Evolutionary conservation across 2,113 vertebrate species (phyloP).

Genomic region (Dicaeum eximium): DNA sequence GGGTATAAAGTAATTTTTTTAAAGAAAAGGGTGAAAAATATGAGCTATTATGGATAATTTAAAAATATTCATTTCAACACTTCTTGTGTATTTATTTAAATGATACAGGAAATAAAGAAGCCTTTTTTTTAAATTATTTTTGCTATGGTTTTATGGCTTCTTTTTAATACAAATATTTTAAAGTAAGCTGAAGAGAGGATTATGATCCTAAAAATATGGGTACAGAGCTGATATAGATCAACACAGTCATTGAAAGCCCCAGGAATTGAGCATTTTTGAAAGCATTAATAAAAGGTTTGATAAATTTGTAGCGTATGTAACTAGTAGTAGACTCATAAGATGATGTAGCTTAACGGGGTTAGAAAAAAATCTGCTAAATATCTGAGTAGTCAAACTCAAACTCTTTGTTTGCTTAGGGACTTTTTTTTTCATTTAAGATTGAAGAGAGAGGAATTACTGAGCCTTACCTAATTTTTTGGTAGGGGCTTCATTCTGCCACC

Average conservation of each 20-base stretch:
- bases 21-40: neutral
- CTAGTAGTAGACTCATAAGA: neutral
- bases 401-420: neutral
- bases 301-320: neutral
- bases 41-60: neutral
- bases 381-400: neutral
- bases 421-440: neutral
- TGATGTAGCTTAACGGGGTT: neutral
- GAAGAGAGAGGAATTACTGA: neutral
- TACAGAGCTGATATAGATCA: neutral
- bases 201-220: accelerated
- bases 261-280: neutral
- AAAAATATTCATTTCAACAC: neutral
- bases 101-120: neutral
- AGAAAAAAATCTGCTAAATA: neutral
- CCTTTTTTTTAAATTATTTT: neutral
- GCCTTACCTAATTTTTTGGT: neutral
- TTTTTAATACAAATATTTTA: neutral
- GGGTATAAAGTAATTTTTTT: neutral
- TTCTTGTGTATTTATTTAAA: neutral
- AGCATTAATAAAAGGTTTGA: neutral
- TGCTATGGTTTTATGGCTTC: neutral
- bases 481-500: neutral
- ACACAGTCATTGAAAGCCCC: neutral
- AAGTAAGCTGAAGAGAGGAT: neutral